Conservation (phyloP, 1,140 invertebrate genomes). For the Micrasema minimum region DNA sequence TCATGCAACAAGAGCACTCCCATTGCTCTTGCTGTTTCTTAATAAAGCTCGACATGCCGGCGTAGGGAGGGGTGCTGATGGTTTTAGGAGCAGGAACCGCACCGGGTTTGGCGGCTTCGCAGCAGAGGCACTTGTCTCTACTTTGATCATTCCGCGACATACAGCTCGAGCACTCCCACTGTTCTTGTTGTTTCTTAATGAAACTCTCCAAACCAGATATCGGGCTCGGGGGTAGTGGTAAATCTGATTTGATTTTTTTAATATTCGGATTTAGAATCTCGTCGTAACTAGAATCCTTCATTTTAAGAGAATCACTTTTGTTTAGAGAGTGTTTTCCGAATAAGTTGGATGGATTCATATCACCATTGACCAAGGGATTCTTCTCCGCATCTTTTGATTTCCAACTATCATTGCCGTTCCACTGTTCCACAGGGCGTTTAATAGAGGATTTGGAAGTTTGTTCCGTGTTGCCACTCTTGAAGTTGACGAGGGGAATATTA, state of each 20-base stretch:
- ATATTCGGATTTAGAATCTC: slow-evolving; percentile 20
- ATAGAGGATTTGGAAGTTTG: slow-evolving; percentile 1
- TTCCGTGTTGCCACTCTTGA: slow-evolving; percentile 26
- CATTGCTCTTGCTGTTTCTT: slow-evolving; percentile 66
- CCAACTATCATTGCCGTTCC: slow-evolving; percentile 33
- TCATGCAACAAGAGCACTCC: slow-evolving; percentile 75
- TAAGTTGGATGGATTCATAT: slow-evolving; percentile 7
- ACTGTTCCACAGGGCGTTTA: slow-evolving; percentile 16
- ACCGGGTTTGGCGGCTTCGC: slow-evolving; percentile 67
- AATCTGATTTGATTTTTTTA: slow-evolving; percentile 27
- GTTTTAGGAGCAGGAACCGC: slow-evolving; percentile 44
- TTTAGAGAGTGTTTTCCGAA: slow-evolving; percentile 1
- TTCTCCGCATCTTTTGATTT: slow-evolving; percentile 18
- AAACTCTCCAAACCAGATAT: slow-evolving; percentile 25
- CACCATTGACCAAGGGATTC: slow-evolving; percentile 25
- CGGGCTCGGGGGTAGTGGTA: not conserved
- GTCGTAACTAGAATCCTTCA: slow-evolving; percentile 2
- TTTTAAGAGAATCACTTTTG: not conserved
- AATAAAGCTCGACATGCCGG: slow-evolving; percentile 55
- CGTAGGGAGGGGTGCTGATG: slow-evolving; percentile 49
- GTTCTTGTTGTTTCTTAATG: slow-evolving; percentile 50
- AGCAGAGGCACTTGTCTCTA: slow-evolving; percentile 72
- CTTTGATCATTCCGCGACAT: slow-evolving; percentile 72
- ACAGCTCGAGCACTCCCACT: slow-evolving; percentile 76
- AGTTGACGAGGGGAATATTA: slow-evolving; percentile 1